A percentile compares a stretch with the other conserved stretches of the same genome.
Conservation (phyloP, 1,140 invertebrate species). For the Onthophagus taurus region DNA sequence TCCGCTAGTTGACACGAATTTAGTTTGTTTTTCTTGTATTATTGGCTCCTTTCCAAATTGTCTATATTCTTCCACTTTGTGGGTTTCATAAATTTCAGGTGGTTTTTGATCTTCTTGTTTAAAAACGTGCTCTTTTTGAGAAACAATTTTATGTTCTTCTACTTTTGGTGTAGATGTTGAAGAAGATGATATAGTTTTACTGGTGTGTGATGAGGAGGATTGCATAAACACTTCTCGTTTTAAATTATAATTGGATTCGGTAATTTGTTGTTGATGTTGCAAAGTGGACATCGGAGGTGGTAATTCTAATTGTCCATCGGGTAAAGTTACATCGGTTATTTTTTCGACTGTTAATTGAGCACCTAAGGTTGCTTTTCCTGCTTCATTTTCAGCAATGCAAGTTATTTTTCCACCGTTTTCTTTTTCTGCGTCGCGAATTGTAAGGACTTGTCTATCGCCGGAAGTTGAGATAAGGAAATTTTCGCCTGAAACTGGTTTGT, state of each 20-base stretch:
- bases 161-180: constrained; percentile 29
- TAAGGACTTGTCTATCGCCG: constrained; percentile 59
- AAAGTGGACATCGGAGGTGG: background rate
- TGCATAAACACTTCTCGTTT: constrained; percentile 39
- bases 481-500: constrained; percentile 56
- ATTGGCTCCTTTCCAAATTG: constrained; percentile 35
- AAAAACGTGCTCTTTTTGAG: constrained; percentile 32
- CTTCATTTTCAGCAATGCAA: constrained; percentile 65
- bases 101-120: constrained; percentile 35
- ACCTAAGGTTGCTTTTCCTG: constrained; percentile 57
- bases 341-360: constrained; percentile 47
- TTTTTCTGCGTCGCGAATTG: constrained; percentile 47
- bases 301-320: constrained; percentile 19
- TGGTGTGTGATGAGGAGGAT: constrained; percentile 33
- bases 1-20: constrained; percentile 19
- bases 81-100: constrained; percentile 34
- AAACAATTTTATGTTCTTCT: constrained; percentile 35
- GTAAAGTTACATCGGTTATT: constrained; percentile 34
- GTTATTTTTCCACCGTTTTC: constrained; percentile 57
- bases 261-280: constrained; percentile 2
- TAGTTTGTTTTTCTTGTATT: constrained; percentile 28
- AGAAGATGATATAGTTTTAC: constrained; percentile 28
- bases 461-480: constrained; percentile 61
- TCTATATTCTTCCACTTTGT: constrained; percentile 45
- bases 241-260: constrained; percentile 27